Evolutionary conservation across 2,888 invertebrate species (phyloP).

Genomic region (Tetrapedia diversipes): DNA sequence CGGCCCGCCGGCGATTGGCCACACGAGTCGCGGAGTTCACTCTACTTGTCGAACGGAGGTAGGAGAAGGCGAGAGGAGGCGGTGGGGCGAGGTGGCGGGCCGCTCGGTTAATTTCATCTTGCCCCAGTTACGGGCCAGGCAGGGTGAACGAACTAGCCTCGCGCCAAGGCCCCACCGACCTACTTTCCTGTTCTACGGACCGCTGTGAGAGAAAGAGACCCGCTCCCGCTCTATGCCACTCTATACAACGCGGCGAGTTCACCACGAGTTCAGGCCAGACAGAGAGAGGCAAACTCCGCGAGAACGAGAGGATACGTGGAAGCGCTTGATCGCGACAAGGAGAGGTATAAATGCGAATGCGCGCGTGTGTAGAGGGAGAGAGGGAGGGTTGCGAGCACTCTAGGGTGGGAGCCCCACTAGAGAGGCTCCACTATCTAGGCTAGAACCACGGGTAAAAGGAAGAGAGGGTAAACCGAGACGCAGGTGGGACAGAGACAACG

Average conservation of each 20-base stretch:
- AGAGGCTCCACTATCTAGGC: slow-evolving; percentile 72
- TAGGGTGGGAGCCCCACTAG: slow-evolving; percentile 62
- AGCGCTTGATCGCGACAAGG: slow-evolving; percentile 52
- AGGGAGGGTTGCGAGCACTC: slow-evolving; percentile 11
- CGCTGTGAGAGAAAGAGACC: slow-evolving; percentile 64
- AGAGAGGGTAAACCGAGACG: slow-evolving; percentile 28
- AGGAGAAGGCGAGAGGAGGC: slow-evolving; percentile 49
- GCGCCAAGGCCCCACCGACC: slow-evolving; percentile 82
- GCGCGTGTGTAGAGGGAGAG: slow-evolving; percentile 31
- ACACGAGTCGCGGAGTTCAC: slow-evolving; percentile 76
- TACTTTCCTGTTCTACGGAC: slow-evolving; percentile 77
- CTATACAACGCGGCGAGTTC: slow-evolving; percentile 42
- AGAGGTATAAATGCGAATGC: slow-evolving; percentile 48
- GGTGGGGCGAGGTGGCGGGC: slow-evolving; percentile 63
- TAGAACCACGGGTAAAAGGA: slow-evolving; percentile 63
- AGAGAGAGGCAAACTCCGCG: slow-evolving; percentile 37
- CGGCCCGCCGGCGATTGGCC: slow-evolving; percentile 79
- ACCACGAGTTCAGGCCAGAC: slow-evolving; percentile 50
- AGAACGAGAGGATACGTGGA: slow-evolving; percentile 52
- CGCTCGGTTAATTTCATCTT: slow-evolving; percentile 86
- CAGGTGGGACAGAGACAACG: slow-evolving; percentile 42
- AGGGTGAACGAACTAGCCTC: slow-evolving; percentile 87
- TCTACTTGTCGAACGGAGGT: slow-evolving; percentile 63
- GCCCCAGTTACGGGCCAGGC: slow-evolving; percentile 85
- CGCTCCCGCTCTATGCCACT: slow-evolving; percentile 11